phyloP scores from a whole-genome alignment of 1,140 invertebrate genomes.

The Leptopilina clavipes region DNA sequence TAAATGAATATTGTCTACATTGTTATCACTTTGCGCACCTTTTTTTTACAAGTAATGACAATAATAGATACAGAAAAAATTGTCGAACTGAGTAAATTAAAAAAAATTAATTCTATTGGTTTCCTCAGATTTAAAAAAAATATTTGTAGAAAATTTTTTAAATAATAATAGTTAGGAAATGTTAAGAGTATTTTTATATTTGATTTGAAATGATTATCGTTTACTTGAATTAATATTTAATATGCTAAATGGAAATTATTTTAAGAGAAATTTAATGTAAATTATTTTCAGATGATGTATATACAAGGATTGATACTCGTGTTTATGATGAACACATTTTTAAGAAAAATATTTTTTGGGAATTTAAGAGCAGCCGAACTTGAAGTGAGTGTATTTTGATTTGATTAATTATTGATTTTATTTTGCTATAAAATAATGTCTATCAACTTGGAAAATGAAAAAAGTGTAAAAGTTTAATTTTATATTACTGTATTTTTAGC shows the following conservation, averaged over 20 bases:
- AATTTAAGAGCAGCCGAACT: conserved; percentile 97
- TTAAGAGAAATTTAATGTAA: conserved; percentile 19
- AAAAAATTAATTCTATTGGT: too few relatives aligned
- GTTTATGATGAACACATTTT: conserved; percentile 94
- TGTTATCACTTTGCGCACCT: background rate
- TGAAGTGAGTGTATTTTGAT: conserved; percentile 82
- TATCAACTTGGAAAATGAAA: too few relatives aligned
- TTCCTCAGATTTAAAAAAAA: too few relatives aligned
- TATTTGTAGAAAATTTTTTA: too few relatives aligned
- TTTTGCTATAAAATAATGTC: background rate
- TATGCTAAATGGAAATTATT: background rate
- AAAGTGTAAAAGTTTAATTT: background rate
- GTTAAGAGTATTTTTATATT: too few relatives aligned
- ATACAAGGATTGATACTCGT: conserved; percentile 98
- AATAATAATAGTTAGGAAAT: too few relatives aligned
- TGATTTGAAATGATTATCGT: too few relatives aligned
- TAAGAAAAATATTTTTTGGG: conserved; percentile 98
- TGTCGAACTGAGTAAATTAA: too few relatives aligned
- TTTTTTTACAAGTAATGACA: background rate
- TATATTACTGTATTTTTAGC: conserved; percentile 84
- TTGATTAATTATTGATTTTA: background rate
- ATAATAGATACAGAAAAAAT: background rate
- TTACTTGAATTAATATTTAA: background rate
- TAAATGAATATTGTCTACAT: conserved; percentile 1
- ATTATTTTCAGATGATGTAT: conserved; percentile 93